Evolutionary conservation across 1,140 invertebrate genomes (phyloP).

Genomic region (Euura saliciscinereae): DNA sequence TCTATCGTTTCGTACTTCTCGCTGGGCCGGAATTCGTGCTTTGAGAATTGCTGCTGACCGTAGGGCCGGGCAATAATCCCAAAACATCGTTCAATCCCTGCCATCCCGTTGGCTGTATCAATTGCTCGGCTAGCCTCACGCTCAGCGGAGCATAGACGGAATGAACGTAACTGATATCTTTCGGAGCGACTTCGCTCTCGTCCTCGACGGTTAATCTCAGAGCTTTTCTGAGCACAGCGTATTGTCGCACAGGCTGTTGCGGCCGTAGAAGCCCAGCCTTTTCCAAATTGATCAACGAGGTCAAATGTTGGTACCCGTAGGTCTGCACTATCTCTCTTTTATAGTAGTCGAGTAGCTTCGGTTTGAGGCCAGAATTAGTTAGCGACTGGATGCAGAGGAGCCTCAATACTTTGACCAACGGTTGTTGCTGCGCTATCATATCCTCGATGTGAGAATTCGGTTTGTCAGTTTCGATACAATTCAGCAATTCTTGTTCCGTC

Average conservation of each 20-base stretch:
- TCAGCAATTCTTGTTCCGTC: slow-evolving; percentile 90
- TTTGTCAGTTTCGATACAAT: slow-evolving; percentile 90
- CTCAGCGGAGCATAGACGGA: slow-evolving; percentile 95
- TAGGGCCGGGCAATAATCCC: slow-evolving; percentile 68
- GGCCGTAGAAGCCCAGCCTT: slow-evolving; percentile 81
- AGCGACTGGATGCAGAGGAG: slow-evolving; percentile 89
- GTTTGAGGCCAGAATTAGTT: slow-evolving; percentile 88
- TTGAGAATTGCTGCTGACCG: slow-evolving; percentile 44
- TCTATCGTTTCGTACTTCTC: slow-evolving; percentile 68
- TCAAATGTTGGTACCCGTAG: slow-evolving; percentile 87
- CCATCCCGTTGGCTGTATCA: slow-evolving; percentile 86
- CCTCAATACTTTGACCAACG: slow-evolving; percentile 82
- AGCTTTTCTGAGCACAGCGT: slow-evolving; percentile 74
- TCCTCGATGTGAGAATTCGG: slow-evolving; percentile 89
- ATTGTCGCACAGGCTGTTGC: slow-evolving; percentile 73
- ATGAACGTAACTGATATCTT: slow-evolving; percentile 92
- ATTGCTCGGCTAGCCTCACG: slow-evolving; percentile 83
- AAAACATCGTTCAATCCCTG: slow-evolving; percentile 72
- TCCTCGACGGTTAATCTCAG: slow-evolving; percentile 87
- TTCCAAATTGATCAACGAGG: slow-evolving; percentile 87
- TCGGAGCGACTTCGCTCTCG: slow-evolving; percentile 81
- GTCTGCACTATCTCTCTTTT: slow-evolving; percentile 88
- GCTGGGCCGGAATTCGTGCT: slow-evolving; percentile 47
- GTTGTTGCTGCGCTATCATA: slow-evolving; percentile 82
- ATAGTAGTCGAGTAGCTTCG: slow-evolving; percentile 89